Conservation (phyloP, 2,113 vertebrate species). For the Prietella phreatophila region DNA sequence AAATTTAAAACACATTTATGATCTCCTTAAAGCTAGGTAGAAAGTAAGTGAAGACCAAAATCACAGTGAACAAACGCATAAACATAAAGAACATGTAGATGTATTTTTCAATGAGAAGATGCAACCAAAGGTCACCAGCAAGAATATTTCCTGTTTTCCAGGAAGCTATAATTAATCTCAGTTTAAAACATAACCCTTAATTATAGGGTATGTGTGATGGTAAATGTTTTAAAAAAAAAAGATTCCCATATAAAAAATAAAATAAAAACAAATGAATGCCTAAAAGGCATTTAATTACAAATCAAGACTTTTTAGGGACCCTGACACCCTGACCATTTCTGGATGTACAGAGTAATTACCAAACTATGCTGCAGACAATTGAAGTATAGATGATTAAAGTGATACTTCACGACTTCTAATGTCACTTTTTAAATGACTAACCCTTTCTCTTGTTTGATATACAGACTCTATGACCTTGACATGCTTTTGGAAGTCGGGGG, state of each 20-base stretch:
- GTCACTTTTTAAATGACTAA: too few relatives aligned
- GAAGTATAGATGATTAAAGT: not conserved
- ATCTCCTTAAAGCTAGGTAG: too few relatives aligned
- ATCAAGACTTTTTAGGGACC: not conserved
- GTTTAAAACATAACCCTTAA: not conserved
- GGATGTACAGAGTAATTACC: not conserved
- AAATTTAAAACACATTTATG: not conserved
- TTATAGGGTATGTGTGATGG: not conserved
- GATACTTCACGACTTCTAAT: too few relatives aligned
- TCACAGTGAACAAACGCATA: not conserved
- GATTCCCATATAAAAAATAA: not conserved
- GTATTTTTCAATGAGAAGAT: not conserved
- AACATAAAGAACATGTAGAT: not conserved
- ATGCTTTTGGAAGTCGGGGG: not conserved
- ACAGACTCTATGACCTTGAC: not conserved
- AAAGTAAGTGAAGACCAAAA: not conserved
- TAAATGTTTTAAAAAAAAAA: not conserved
- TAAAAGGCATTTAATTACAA: not conserved
- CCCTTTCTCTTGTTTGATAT: not conserved
- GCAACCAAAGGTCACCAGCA: not conserved
- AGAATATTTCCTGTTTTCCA: not conserved
- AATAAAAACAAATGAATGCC: not conserved
- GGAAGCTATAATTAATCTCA: not conserved
- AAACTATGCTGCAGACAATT: not conserved
- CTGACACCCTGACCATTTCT: not conserved